A percentile compares a stretch with the other conserved stretches of the same genome.
These are phyloP conservation scores for Anastrepha obliqua DNA, from an alignment of 1,140 invertebrate species.

Conservation along the genomic window DNA sequence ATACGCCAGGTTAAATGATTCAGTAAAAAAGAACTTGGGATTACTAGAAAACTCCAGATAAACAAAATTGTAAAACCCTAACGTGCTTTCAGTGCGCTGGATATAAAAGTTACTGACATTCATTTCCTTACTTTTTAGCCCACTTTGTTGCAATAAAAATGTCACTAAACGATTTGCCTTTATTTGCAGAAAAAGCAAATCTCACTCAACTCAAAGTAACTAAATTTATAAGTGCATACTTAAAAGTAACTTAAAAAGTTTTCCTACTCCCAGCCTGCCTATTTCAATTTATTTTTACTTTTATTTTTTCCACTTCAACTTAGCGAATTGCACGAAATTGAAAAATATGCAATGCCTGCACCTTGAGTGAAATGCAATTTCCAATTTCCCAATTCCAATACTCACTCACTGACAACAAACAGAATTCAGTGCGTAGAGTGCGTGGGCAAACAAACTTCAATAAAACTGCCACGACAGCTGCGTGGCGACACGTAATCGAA, in stretches of 20 bases:
- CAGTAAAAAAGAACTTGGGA: too few relatives aligned
- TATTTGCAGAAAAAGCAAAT: too few relatives aligned
- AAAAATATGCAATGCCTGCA: slow-evolving; percentile 9
- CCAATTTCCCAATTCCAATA: slow-evolving; percentile 7
- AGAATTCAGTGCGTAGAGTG: neutral
- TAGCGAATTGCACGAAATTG: neutral
- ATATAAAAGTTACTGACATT: too few relatives aligned
- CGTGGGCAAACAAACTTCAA: slow-evolving; percentile 31
- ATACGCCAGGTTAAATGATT: too few relatives aligned
- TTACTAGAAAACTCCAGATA: too few relatives aligned
- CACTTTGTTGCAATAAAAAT: too few relatives aligned
- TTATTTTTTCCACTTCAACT: neutral
- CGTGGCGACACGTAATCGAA: slow-evolving; percentile 37
- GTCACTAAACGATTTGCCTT: too few relatives aligned
- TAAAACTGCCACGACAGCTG: slow-evolving; percentile 36
- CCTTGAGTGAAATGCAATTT: slow-evolving; percentile 1
- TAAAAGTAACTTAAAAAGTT: slow-evolving; percentile 22
- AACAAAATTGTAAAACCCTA: too few relatives aligned
- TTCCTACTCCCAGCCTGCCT: neutral
- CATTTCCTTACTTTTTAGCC: too few relatives aligned
- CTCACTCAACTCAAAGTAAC: neutral
- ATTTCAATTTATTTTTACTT: neutral
- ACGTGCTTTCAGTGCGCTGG: too few relatives aligned
- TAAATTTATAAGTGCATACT: neutral
- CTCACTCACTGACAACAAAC: neutral